Percentiles rank a stretch among this genome's conserved stretches.
Conservation (phyloP, 2,113 vertebrate species). For the Poeciliopsis turrubarensis region DNA sequence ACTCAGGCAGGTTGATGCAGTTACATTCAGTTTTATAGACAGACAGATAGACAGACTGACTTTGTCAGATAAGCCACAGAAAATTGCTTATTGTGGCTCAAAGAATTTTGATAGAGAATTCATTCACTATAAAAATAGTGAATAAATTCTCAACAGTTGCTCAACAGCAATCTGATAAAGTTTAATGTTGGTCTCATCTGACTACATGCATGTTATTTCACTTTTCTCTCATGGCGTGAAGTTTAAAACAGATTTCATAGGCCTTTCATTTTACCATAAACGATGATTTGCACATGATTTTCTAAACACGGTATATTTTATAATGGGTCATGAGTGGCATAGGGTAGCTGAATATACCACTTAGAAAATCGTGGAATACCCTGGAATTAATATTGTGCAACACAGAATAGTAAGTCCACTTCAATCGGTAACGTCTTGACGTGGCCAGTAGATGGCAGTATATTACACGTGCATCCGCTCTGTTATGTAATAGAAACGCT, state of each 20-base stretch:
- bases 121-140: not conserved
- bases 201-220: too few relatives aligned
- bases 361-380: not conserved
- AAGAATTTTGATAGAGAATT: too few relatives aligned
- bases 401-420: not conserved
- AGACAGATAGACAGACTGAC: not conserved
- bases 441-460: constrained; percentile 60
- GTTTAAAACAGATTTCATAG: too few relatives aligned
- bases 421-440: not conserved
- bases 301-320: not conserved
- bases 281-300: not conserved
- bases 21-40: not conserved
- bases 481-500: constrained; percentile 50
- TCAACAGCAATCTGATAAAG: not conserved
- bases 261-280: too few relatives aligned
- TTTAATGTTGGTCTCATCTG: not conserved
- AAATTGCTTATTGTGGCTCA: not conserved
- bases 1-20: not conserved
- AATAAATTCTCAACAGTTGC: too few relatives aligned
- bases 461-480: constrained; percentile 6
- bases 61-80: not conserved
- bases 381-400: not conserved
- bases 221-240: too few relatives aligned
- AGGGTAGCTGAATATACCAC: not conserved
- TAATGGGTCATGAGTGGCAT: not conserved